These are phyloP conservation scores for Prolemur simus DNA, from an alignment of 2,113 vertebrate species.

Conservation along the genomic window DNA sequence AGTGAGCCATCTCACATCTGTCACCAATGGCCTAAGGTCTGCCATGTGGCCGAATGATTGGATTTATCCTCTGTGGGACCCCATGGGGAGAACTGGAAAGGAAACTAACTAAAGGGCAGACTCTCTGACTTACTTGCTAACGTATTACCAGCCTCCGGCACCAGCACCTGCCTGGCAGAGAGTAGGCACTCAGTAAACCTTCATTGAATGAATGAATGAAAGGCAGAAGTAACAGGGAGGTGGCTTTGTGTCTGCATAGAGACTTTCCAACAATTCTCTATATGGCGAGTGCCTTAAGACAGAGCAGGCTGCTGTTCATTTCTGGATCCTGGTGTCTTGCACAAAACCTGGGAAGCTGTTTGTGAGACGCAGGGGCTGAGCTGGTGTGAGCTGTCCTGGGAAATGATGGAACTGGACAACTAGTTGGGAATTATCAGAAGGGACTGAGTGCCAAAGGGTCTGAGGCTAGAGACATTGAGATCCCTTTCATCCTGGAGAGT, in stretches of 20 bases:
- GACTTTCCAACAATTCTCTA: not conserved
- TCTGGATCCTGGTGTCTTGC: not conserved
- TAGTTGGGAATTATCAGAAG: not conserved
- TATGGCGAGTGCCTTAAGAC: not conserved
- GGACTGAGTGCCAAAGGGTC: not conserved
- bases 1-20: not conserved
- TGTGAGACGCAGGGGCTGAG: not conserved
- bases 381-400: not conserved
- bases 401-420: not conserved
- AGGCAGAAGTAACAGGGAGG: not conserved
- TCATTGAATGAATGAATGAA: not conserved
- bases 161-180: not conserved
- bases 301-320: not conserved
- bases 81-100: not conserved
- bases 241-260: not conserved
- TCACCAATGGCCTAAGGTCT: not conserved
- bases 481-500: not conserved
- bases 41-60: not conserved
- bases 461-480: not conserved
- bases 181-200: not conserved
- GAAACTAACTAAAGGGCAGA: not conserved
- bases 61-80: not conserved
- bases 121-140: not conserved
- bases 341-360: not conserved
- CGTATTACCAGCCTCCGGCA: not conserved